A percentile compares a stretch with the other conserved stretches of the same genome.
phyloP scores from a whole-genome alignment of 2,113 vertebrate genomes.

The Megaleporinus macrocephalus region DNA sequence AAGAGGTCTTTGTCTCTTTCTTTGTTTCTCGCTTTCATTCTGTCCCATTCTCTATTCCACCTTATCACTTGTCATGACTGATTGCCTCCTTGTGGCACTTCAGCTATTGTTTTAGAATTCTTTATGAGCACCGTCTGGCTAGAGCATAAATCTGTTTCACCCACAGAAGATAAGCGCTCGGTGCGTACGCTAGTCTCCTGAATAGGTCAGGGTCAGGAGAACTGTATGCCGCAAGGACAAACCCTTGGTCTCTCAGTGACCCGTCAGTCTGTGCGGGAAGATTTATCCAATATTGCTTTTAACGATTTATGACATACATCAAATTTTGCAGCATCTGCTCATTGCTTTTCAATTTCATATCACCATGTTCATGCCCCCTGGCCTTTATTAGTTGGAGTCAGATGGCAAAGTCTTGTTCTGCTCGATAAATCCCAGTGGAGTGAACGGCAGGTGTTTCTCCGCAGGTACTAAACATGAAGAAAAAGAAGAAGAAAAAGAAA shows the following conservation, averaged over 20 bases:
- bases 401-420: conserved; percentile 2
- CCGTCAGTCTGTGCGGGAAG: not conserved
- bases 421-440: conserved; percentile 41
- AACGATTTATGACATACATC: not conserved
- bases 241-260: not conserved
- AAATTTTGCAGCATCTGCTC: not conserved
- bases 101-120: conserved; percentile 2
- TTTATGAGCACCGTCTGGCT: not conserved
- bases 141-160: conserved; percentile 42
- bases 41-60: not conserved
- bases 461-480: conserved; percentile 97
- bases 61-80: not conserved
- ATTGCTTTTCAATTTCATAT: not conserved
- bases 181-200: not conserved
- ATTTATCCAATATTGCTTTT: not conserved
- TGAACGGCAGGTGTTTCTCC: conserved; percentile 49
- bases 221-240: conserved; percentile 9
- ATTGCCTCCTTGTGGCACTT: not conserved
- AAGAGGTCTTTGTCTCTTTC: not conserved
- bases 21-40: not conserved
- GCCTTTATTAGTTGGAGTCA: not conserved
- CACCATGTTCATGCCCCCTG: not conserved
- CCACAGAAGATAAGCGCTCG: not conserved
- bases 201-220: not conserved
- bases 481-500: conserved; percentile 98